phyloP scores from a whole-genome alignment of 2,113 vertebrate genomes.

The Cygnus buccinator region DNA sequence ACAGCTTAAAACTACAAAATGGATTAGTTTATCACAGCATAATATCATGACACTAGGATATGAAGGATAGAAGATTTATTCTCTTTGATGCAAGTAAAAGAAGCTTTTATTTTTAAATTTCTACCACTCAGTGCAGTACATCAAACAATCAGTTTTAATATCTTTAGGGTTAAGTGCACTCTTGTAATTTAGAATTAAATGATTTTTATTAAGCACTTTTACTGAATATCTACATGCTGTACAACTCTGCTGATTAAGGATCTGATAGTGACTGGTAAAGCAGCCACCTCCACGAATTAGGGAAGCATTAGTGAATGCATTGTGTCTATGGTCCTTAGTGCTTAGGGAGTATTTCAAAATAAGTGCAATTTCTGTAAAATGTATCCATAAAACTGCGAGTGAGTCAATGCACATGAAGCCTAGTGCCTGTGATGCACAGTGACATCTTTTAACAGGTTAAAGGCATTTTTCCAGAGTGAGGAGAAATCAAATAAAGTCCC shows the following conservation, averaged over 20 bases:
- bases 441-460: not conserved
- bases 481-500: not conserved
- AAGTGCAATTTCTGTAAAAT: constrained; percentile 66
- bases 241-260: constrained; percentile 83
- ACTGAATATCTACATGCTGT: constrained; percentile 77
- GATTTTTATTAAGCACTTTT: constrained; percentile 86
- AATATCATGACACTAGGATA: constrained; percentile 73
- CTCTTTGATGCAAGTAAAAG: constrained; percentile 76
- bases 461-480: not conserved
- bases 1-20: constrained; percentile 76
- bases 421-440: not conserved
- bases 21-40: constrained; percentile 77
- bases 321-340: constrained; percentile 53
- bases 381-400: not conserved
- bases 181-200: constrained; percentile 83
- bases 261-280: constrained; percentile 77
- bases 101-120: constrained; percentile 83
- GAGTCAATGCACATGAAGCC: not conserved
- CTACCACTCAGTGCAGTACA: constrained; percentile 73
- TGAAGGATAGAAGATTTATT: constrained; percentile 67
- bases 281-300: constrained; percentile 74
- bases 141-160: constrained; percentile 85
- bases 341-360: constrained; percentile 62
- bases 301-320: constrained; percentile 74
- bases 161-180: constrained; percentile 86